Conservation (phyloP, 2,113 vertebrate species). For the Cyphomyrus plagiostoma region DNA sequence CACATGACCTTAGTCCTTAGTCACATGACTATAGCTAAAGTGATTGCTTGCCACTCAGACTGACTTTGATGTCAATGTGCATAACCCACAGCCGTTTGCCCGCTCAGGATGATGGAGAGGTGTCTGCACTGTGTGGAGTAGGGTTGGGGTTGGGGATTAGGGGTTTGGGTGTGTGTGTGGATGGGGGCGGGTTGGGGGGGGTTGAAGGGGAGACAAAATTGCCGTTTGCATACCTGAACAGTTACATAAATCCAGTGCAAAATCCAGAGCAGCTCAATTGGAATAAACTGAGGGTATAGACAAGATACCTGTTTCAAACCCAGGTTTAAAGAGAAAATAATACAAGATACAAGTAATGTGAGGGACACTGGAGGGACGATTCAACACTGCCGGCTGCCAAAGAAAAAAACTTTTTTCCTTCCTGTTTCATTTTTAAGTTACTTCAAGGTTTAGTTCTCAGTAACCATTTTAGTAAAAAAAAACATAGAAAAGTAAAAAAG, state of each 20-base stretch:
- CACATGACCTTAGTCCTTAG: not conserved
- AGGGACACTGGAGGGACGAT: not conserved
- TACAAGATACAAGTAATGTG: not conserved
- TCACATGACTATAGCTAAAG: conserved; percentile 1
- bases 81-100: not conserved
- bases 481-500: not conserved
- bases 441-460: not conserved
- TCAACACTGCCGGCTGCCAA: not conserved
- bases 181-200: not conserved
- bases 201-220: not conserved
- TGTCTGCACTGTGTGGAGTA: not conserved
- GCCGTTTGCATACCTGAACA: not conserved
- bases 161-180: no score
- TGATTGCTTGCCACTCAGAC: not conserved
- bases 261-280: not conserved
- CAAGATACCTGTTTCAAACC: not conserved
- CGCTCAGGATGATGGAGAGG: not conserved
- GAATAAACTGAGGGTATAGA: not conserved
- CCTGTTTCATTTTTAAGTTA: not conserved
- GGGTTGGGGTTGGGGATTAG: not conserved
- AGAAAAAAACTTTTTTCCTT: not conserved
- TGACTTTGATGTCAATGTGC: not conserved
- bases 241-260: not conserved
- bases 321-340: not conserved
- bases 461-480: not conserved